Evolutionary conservation across 2,888 invertebrate species (phyloP), one percentile per base, ranked within the genome.

Genomic region (Apodemia mormo): DNA sequence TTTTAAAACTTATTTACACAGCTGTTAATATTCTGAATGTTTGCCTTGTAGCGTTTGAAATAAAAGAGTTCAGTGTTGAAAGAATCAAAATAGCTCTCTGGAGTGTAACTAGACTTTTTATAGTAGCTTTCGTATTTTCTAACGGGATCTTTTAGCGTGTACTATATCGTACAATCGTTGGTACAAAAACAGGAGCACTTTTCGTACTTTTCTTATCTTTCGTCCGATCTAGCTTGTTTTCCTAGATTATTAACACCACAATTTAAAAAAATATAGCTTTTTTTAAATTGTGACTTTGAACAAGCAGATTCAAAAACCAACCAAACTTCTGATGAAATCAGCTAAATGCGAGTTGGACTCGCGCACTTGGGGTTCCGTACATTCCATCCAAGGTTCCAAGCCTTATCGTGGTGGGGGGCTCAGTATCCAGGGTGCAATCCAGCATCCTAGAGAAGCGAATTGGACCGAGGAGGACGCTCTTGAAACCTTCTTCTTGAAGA

Each of bases 41-140:
- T 61, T 61, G 61, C 33, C 30, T 12, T 61, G 33, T 61, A 61
- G 12, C 61, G 61, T 61, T 61, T 61, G 61, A 33, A 61, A 61
- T 61, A 33, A 83, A 85, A 85, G 80, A 84, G 82, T 81, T 84
- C 82, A 82, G 81, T 84, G 85, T 86, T 85, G 82, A 82, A 82
- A 78, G 80, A 78, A 82, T 84, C 84, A 84, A 82, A 76, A 79
- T 81, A 85, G 78, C 74, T 74, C 83, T 79, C 81, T 7, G 40
- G 80, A 76, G 82, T 72, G 72, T 69, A 69, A 70, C 73, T 73
- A 80, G 52, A 76, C 76, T 75, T 77, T 78, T 79, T 77, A 80
- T 81, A 77, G 77, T 80, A 75, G 54, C 71, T 73, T 73, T 72
- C 70, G 68, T 72, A 70, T 70, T 70, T 68, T 70, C 70, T 70